A percentile compares a stretch with the other conserved stretches of the same genome.
Evolutionary conservation across 2,888 invertebrate species (phyloP).

Genomic region (Cabera pusaria): DNA sequence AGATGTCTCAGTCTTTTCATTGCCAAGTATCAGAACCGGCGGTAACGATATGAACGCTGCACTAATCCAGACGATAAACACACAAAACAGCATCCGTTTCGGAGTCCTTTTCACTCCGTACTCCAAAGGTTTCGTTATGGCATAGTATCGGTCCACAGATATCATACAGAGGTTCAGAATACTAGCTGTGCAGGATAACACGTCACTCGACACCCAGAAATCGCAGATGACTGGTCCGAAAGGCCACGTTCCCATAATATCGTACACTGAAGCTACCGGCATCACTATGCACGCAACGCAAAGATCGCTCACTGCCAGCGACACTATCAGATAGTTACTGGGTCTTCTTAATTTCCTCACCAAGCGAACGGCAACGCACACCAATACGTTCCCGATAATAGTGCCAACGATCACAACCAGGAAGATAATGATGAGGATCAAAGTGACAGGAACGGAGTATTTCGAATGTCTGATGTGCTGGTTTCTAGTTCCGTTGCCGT

Average conservation of each 20-base stretch:
- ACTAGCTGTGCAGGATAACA: slow-evolving; percentile 98
- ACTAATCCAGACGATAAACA: slow-evolving; percentile 95
- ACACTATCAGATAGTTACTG: slow-evolving; percentile 96
- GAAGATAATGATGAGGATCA: slow-evolving; percentile 88
- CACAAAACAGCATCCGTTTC: slow-evolving; percentile 94
- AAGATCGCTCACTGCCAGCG: slow-evolving; percentile 97
- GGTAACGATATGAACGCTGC: slow-evolving; percentile 97
- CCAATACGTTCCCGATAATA: slow-evolving; percentile 94
- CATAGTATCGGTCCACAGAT: slow-evolving; percentile 97
- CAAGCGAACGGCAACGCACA: slow-evolving; percentile 97
- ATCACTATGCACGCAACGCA: slow-evolving; percentile 98
- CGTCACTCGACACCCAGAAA: slow-evolving; percentile 98
- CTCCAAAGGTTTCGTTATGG: slow-evolving; percentile 95
- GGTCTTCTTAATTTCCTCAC: slow-evolving; percentile 95
- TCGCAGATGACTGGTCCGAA: slow-evolving; percentile 96
- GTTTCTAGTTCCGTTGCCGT: slow-evolving; percentile 53
- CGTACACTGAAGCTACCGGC: slow-evolving; percentile 98
- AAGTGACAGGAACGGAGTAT: slow-evolving; percentile 76
- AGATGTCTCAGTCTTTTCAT: slow-evolving; percentile 89
- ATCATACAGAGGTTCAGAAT: slow-evolving; percentile 99
- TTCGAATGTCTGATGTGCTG: slow-evolving; percentile 67
- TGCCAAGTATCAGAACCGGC: slow-evolving; percentile 94
- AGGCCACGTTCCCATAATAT: slow-evolving; percentile 96
- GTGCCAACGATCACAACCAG: slow-evolving; percentile 91
- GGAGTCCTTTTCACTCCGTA: slow-evolving; percentile 98